These are phyloP conservation scores for Priapulus caudatus DNA, from an alignment of 2,888 invertebrate species.

Conservation along the genomic window DNA sequence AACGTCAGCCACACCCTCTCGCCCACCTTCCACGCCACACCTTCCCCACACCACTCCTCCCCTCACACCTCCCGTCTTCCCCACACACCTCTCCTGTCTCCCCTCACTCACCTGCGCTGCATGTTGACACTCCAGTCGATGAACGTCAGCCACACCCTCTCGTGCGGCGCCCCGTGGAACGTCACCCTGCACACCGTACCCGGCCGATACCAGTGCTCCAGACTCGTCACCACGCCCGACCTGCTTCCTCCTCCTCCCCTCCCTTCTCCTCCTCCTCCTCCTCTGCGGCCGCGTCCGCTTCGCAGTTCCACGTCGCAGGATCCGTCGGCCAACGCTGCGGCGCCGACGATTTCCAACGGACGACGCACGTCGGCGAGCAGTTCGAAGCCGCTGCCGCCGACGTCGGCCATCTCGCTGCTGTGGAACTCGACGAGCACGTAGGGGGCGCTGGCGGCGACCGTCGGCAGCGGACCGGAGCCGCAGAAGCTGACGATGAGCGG, in stretches of 20 bases:
- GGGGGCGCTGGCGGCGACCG: slow-evolving; percentile 65
- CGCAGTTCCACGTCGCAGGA: background rate
- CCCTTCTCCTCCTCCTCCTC: no score
- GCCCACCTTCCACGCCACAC: no score
- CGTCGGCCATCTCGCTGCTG: background rate
- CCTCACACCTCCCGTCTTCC: no score
- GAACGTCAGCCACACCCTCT: slow-evolving; percentile 76
- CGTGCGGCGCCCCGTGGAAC: slow-evolving; percentile 47
- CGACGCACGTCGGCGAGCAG: slow-evolving; percentile 15
- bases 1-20: slow-evolving; percentile 81
- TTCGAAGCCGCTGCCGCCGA: background rate
- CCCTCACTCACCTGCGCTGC: no score
- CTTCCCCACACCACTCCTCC: no score
- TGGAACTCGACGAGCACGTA: slow-evolving; percentile 30
- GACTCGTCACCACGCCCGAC: slow-evolving; percentile 32
- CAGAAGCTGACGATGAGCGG: slow-evolving; percentile 81
- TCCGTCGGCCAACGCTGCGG: slow-evolving; percentile 15
- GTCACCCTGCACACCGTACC: slow-evolving; percentile 81
- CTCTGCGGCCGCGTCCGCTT: background rate
- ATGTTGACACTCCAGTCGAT: slow-evolving; percentile 33
- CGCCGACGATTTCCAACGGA: slow-evolving; percentile 18
- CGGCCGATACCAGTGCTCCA: slow-evolving; percentile 87
- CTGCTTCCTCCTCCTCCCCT: no score
- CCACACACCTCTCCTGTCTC: no score
- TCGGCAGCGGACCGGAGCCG: slow-evolving; percentile 24